Evolutionary conservation across 2,797 vertebrate genomes (phyloP).

Genomic region (Luscinia megarhynchos): DNA sequence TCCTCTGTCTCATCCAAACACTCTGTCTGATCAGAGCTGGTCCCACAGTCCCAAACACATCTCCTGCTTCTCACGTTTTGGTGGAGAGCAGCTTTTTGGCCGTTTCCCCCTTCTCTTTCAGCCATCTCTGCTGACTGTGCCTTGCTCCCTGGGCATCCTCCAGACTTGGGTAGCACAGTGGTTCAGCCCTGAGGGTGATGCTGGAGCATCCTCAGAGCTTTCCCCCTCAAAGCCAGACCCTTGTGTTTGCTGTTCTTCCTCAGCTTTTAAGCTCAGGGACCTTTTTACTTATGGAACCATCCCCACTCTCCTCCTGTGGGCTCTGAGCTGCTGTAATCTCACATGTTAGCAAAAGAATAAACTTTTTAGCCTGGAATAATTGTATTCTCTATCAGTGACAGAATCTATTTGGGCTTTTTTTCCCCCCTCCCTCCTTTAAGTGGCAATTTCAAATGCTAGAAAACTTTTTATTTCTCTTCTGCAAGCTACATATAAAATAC

Average conservation of each 20-base stretch:
- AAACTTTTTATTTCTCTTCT: conserved; percentile 74
- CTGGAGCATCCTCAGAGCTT: background rate
- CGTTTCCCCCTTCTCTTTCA: background rate
- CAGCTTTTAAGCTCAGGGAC: background rate
- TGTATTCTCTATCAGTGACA: conserved; percentile 50
- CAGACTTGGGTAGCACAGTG: rapidly evolving
- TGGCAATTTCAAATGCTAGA: conserved; percentile 68
- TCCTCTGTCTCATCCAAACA: background rate
- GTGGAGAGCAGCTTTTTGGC: background rate
- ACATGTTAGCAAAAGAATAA: conserved; percentile 30
- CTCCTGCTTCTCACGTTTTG: background rate
- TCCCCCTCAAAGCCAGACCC: rapidly evolving
- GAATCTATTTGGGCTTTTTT: background rate
- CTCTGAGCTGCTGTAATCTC: background rate
- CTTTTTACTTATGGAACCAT: rapidly evolving
- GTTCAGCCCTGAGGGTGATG: background rate
- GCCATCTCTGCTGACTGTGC: background rate
- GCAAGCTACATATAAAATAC: conserved; percentile 71
- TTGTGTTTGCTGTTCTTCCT: background rate
- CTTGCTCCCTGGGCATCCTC: no score
- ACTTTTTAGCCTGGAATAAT: conserved; percentile 61
- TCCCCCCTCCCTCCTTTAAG: conserved; percentile 2
- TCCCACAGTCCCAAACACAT: background rate
- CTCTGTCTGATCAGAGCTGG: background rate
- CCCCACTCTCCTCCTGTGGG: no score